Conservation (phyloP, 2,113 vertebrate species). For the Hassar affinis region DNA sequence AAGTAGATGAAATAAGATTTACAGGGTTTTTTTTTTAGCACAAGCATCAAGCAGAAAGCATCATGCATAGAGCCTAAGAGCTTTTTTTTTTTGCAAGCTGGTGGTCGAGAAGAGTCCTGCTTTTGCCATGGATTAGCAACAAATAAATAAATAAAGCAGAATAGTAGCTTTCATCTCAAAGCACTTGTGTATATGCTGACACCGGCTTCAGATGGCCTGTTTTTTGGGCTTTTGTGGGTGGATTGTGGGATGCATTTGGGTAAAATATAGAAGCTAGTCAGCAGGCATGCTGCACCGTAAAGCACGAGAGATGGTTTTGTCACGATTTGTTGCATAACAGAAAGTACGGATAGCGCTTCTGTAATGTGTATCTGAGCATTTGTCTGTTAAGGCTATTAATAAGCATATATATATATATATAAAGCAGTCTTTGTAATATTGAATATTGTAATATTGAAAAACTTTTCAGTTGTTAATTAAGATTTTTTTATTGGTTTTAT, state of each 20-base stretch:
- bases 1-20: not conserved
- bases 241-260: constrained; percentile 16
- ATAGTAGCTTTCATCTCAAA: constrained; percentile 30
- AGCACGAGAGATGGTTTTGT: not conserved
- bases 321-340: constrained; percentile 2
- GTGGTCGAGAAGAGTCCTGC: constrained; percentile 24
- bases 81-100: not conserved
- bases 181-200: not conserved
- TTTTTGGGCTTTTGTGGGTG: constrained; percentile 32
- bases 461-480: too few relatives aligned
- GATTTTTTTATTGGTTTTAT: too few relatives aligned
- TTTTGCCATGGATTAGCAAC: constrained; percentile 40
- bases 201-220: not conserved
- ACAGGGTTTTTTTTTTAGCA: too few relatives aligned
- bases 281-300: not conserved
- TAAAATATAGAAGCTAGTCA: not conserved
- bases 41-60: not conserved
- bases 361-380: not conserved
- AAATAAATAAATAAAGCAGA: constrained; percentile 21
- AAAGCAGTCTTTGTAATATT: not conserved
- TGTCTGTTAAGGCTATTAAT: not conserved
- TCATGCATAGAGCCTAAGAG: constrained; percentile 10
- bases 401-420: too few relatives aligned
- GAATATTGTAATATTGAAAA: too few relatives aligned
- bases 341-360: not conserved